Evolutionary conservation across 2,888 invertebrate genomes (phyloP), one percentile per base, ranked within the genome.

Genomic region (Pedicia rivosa): DNA sequence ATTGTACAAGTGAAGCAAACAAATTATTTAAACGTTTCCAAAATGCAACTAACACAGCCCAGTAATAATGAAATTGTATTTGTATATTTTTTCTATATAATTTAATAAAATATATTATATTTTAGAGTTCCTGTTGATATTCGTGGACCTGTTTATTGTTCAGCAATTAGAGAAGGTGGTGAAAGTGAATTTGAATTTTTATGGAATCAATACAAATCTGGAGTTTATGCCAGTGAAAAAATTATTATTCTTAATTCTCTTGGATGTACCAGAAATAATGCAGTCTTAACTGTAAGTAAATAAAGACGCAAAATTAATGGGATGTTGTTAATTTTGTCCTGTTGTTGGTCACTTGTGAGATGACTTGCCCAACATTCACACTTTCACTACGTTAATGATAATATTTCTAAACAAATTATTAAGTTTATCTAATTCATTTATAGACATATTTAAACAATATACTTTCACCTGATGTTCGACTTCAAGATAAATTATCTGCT

Each of bases 81-180:
- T 6, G 6, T 10, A 16, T 31, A 5, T n/a, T 9, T 31, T 15
- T 4, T 22, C 10, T 14, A 13, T n/a, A 7, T 12, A 8, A 28
- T 13, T 28, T 5, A 5, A 28, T 15, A 15, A 13, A 29, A 15
- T 29, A 26, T 32, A 10, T n/a, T n/a, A n/a, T n/a, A 20, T 14
- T 31, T 28, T 24, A 68, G 72, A 19, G 63, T 74, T 39, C 63
- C 70, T 15, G 67, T 68, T 6, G 78, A 86, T 50, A 65, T 74
- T 35, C 74, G 79, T 36, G 57, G 66, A 16, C 67, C 72, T 35
- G 78, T 86, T 1, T 87, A 84, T 58, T 87, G 87, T 52, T 72
- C 70, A 14, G 81, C 70, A 2, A 63, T 88, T 7, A 68, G 72
- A n/a, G 54, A 69, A 20, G 81, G 79, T 1, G 61, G 59, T 1